Evolutionary conservation across 30 jellyfish, hydroid and myxozoan species (phyloP).

Genomic region (Pelagia noctiluca): DNA sequence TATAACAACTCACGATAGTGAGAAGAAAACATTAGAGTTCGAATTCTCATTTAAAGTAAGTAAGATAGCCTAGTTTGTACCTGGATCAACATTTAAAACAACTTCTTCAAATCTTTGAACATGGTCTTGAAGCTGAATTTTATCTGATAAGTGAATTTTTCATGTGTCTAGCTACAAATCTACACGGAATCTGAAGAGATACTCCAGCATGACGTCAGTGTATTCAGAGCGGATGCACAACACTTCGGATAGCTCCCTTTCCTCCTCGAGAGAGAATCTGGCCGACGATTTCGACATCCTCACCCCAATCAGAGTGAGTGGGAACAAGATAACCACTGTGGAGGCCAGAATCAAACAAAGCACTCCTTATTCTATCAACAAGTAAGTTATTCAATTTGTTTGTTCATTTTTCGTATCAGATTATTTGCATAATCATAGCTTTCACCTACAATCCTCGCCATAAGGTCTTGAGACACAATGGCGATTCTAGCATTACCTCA

Average conservation of each 20-base stretch:
- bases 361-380: slow-evolving; percentile 10
- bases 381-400: slow-evolving; percentile 6
- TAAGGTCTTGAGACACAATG: too few relatives aligned
- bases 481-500: too few relatives aligned
- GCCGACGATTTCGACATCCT: slow-evolving; percentile 54
- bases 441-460: too few relatives aligned
- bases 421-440: neutral
- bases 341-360: slow-evolving; percentile 44
- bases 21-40: too few relatives aligned
- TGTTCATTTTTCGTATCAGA: neutral
- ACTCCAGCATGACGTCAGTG: slow-evolving; percentile 99
- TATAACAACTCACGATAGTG: too few relatives aligned
- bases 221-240: slow-evolving; percentile 71
- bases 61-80: too few relatives aligned
- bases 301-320: slow-evolving; percentile 61
- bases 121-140: too few relatives aligned
- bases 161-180: slow-evolving; percentile 80
- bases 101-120: too few relatives aligned
- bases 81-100: too few relatives aligned
- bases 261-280: slow-evolving; percentile 63
- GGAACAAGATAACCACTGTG: slow-evolving; percentile 41
- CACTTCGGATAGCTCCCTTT: slow-evolving; percentile 54
- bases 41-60: too few relatives aligned
- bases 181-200: slow-evolving; percentile 89
- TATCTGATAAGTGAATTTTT: too few relatives aligned